Conservation (phyloP, 2,797 vertebrate genomes). For the Numenius phaeopus region DNA sequence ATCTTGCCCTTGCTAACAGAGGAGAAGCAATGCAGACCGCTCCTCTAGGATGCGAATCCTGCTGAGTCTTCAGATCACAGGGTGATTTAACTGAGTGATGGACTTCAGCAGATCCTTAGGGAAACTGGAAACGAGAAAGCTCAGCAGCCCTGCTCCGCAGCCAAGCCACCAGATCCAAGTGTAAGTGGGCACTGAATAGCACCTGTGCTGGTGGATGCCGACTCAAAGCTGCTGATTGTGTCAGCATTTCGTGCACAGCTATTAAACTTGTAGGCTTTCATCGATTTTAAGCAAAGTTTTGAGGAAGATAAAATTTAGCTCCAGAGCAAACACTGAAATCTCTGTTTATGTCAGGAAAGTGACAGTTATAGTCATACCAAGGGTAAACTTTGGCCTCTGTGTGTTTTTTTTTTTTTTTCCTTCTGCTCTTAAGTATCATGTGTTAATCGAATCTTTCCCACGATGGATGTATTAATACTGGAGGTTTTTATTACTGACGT, state of each 20-base stretch:
- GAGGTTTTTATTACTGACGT: not conserved
- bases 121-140: not conserved
- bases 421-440: not conserved
- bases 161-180: not conserved
- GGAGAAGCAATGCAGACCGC: not conserved
- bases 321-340: not conserved
- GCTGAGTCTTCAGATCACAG: not conserved
- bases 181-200: not conserved
- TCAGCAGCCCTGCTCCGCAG: fast-evolving
- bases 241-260: not conserved
- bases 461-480: not conserved
- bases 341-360: not conserved
- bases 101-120: not conserved
- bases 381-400: not conserved
- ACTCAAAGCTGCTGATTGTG: not conserved
- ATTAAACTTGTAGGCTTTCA: not conserved
- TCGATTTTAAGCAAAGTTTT: not conserved
- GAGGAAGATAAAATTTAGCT: not conserved
- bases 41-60: not conserved
- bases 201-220: fast-evolving
- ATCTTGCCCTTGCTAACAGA: not conserved
- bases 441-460: not conserved
- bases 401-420: not conserved
- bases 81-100: not conserved
- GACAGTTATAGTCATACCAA: not conserved